Percentiles rank a stretch among this genome's conserved stretches.
phyloP scores from a whole-genome alignment of 2,113 vertebrate genomes.

The Istiophorus platypterus region DNA sequence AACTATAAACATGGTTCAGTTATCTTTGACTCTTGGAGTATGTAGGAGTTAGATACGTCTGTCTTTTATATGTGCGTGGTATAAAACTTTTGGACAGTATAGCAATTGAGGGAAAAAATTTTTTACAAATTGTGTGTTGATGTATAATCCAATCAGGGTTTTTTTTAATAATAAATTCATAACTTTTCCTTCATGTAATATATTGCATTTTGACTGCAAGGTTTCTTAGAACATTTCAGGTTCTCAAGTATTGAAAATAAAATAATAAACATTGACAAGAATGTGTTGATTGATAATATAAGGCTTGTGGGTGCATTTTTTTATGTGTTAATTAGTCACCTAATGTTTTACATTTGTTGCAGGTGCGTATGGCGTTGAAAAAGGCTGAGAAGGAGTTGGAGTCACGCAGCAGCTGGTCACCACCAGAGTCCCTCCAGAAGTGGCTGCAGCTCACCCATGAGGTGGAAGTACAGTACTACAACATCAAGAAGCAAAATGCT shows the following conservation, averaged over 20 bases:
- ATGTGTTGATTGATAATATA: background rate
- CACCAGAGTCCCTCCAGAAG: slow-evolving; percentile 94
- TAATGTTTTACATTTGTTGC: slow-evolving; percentile 3
- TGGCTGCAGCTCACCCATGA: slow-evolving; percentile 99
- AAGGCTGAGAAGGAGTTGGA: slow-evolving; percentile 98
- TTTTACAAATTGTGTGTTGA: no score
- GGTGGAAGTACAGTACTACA: slow-evolving; percentile 99
- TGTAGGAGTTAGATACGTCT: background rate
- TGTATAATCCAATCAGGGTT: no score
- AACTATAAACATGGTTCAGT: background rate
- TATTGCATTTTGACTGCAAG: background rate
- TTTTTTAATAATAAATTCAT: background rate
- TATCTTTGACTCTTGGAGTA: no score
- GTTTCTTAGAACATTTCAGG: background rate
- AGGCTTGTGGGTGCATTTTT: background rate
- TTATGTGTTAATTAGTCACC: slow-evolving; percentile 6
- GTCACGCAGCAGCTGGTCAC: slow-evolving; percentile 92
- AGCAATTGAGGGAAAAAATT: background rate
- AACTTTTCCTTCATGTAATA: background rate
- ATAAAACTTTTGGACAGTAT: background rate
- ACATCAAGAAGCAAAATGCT: slow-evolving; percentile 96
- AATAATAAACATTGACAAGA: background rate
- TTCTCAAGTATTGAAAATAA: background rate
- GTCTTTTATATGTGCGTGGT: background rate
- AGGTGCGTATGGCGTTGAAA: slow-evolving; percentile 97